These are phyloP conservation scores for Eupsilia transversa DNA, from an alignment of 2,888 invertebrate species.

Conservation along the genomic window DNA sequence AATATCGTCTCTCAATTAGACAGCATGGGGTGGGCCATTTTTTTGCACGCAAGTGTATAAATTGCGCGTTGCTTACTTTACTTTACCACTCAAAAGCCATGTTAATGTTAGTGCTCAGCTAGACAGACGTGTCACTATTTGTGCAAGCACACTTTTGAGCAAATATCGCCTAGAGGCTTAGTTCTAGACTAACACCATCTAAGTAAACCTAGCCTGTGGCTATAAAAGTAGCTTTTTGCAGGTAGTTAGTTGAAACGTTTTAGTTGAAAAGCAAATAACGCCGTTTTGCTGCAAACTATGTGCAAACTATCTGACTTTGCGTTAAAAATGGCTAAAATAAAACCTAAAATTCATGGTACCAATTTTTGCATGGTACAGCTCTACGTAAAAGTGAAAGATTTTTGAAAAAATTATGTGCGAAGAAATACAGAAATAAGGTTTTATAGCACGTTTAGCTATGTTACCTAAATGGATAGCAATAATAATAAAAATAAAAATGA, in stretches of 20 bases:
- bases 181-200: no score
- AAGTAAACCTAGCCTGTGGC: constrained; percentile 3
- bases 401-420: background rate
- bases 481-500: no score
- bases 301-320: no score
- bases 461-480: background rate
- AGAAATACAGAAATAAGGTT: background rate
- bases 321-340: background rate
- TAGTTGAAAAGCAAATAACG: background rate
- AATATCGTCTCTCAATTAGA: background rate
- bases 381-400: background rate
- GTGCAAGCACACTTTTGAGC: constrained; percentile 11
- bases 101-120: background rate
- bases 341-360: background rate
- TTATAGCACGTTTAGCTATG: background rate
- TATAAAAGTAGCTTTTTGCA: constrained; percentile 1
- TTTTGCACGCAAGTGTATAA: background rate
- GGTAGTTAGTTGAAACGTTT: background rate
- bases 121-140: constrained; percentile 15
- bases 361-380: background rate
- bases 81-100: background rate
- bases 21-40: background rate
- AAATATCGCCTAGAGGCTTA: no score
- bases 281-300: background rate
- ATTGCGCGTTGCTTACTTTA: background rate